A percentile compares a stretch with the other conserved stretches of the same genome.
Evolutionary conservation across 2,797 vertebrate genomes (phyloP).

Genomic region (Dermochelys coriacea): DNA sequence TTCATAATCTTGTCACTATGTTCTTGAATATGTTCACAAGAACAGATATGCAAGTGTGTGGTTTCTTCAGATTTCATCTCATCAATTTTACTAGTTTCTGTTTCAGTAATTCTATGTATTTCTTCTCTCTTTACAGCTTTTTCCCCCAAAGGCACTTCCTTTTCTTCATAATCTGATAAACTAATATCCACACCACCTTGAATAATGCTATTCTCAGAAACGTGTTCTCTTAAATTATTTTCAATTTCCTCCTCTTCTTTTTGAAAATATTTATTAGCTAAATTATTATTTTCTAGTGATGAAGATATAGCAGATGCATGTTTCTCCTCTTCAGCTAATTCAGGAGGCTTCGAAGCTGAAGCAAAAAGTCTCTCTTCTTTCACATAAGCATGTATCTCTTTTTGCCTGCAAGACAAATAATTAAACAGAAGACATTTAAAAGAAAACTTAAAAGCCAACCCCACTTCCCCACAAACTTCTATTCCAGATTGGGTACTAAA

Average conservation of each 20-base stretch:
- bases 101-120: neutral
- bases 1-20: neutral
- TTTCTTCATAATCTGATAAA: slow-evolving; percentile 51
- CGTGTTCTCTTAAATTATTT: slow-evolving; percentile 11
- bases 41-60: neutral
- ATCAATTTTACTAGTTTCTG: neutral
- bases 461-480: neutral
- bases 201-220: slow-evolving; percentile 23
- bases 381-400: slow-evolving; percentile 42
- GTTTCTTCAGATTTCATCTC: neutral
- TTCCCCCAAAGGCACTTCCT: slow-evolving; percentile 31
- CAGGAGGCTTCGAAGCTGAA: slow-evolving; percentile 39
- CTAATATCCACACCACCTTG: neutral
- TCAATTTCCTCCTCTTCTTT: slow-evolving; percentile 52
- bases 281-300: slow-evolving; percentile 41
- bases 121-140: slow-evolving; percentile 51
- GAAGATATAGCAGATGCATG: neutral
- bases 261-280: slow-evolving; percentile 42
- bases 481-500: neutral
- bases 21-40: slow-evolving; percentile 35
- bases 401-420: slow-evolving; percentile 73
- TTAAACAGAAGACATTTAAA: slow-evolving; percentile 15
- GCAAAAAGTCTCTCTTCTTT: slow-evolving; percentile 58
- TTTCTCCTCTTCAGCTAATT: slow-evolving; percentile 64
- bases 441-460: neutral